These are phyloP conservation scores for Hydropotes inermis DNA, from an alignment of 2,113 vertebrate genomes.

Conservation along the genomic window DNA sequence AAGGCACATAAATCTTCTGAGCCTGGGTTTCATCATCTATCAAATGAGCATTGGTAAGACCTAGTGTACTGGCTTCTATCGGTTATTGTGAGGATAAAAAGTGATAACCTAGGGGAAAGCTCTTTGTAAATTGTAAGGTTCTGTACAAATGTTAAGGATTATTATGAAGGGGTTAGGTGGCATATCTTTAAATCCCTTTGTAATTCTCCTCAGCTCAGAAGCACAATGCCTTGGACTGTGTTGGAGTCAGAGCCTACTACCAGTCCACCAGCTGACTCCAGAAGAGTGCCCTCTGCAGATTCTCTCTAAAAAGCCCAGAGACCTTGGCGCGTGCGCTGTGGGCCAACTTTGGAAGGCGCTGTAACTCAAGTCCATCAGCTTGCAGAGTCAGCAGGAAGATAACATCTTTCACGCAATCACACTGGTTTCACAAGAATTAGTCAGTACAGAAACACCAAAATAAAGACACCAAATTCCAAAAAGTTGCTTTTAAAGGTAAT, in stretches of 20 bases:
- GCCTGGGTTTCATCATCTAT: neutral
- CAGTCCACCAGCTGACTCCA: neutral
- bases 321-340: neutral
- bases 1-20: neutral
- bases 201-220: neutral
- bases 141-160: conserved; percentile 49
- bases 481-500: conserved; percentile 22
- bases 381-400: neutral
- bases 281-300: neutral
- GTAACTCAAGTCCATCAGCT: neutral
- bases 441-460: neutral
- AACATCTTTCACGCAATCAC: neutral
- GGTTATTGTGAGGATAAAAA: conserved; percentile 48
- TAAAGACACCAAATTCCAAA: conserved; percentile 19
- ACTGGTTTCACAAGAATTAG: neutral
- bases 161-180: conserved; percentile 10
- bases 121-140: conserved; percentile 46
- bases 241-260: neutral
- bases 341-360: neutral
- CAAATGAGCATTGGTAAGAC: neutral
- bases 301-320: neutral
- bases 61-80: neutral
- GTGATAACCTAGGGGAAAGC: conserved; percentile 29
- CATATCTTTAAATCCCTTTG: conserved; percentile 46
- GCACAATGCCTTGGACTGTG: neutral